Percentiles rank a stretch among this genome's conserved stretches.
These are phyloP conservation scores for Erynnis tages DNA, from an alignment of 2,888 invertebrate species.

Conservation along the genomic window DNA sequence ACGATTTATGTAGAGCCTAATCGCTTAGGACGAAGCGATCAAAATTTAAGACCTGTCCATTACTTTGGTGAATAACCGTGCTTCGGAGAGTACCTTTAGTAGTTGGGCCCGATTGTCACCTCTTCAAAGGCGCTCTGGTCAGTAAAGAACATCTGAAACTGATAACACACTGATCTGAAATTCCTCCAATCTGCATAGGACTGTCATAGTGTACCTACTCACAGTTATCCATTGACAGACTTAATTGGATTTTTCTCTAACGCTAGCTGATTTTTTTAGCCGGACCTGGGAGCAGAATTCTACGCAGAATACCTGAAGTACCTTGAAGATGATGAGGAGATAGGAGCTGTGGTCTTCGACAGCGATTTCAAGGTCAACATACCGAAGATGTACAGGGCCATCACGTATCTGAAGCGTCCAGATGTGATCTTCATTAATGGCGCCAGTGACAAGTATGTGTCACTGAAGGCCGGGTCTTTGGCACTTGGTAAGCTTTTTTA, in stretches of 20 bases:
- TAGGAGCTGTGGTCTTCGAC: constrained; percentile 82
- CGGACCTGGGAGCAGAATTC: constrained; percentile 46
- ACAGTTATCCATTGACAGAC: too few relatives aligned
- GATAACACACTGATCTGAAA: too few relatives aligned
- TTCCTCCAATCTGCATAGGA: too few relatives aligned
- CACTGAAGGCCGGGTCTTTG: constrained; percentile 48
- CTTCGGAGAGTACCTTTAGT: too few relatives aligned
- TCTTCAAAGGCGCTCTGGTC: too few relatives aligned
- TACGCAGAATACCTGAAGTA: constrained; percentile 53
- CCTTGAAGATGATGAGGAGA: constrained; percentile 60
- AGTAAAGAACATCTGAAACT: too few relatives aligned
- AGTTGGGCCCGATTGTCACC: too few relatives aligned
- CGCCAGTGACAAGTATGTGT: constrained; percentile 66
- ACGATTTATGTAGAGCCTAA: too few relatives aligned
- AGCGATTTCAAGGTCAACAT: constrained; percentile 74
- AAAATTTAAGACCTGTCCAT: too few relatives aligned
- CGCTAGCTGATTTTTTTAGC: constrained; percentile 43
- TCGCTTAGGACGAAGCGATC: too few relatives aligned
- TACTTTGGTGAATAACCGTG: too few relatives aligned
- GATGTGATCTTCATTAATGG: constrained; percentile 78
- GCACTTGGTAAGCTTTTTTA: constrained; percentile 54
- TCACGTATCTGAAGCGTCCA: constrained; percentile 66
- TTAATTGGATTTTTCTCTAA: neutral
- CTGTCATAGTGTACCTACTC: too few relatives aligned
- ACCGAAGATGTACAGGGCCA: constrained; percentile 72